Evolutionary conservation across 2,888 invertebrate species (phyloP).

Genomic region (Hoplodrina ambigua): DNA sequence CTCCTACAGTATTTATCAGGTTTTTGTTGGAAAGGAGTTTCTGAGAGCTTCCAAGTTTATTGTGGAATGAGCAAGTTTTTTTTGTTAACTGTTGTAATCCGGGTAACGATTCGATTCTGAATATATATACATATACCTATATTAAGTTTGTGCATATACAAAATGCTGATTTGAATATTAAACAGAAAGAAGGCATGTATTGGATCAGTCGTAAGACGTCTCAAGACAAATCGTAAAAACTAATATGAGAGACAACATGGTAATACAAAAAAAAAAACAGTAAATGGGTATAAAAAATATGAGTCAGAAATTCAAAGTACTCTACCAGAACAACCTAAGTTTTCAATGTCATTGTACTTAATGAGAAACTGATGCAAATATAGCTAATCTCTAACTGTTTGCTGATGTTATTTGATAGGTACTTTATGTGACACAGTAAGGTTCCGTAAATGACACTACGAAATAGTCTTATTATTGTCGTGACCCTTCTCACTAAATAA

Average conservation of each 20-base stretch:
- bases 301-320: background rate
- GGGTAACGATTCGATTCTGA: slow-evolving; percentile 13
- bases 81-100: slow-evolving; percentile 12
- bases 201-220: too few relatives aligned
- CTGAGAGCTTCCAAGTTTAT: slow-evolving; percentile 32
- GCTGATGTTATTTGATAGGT: background rate
- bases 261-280: background rate
- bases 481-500: too few relatives aligned
- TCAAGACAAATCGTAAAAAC: too few relatives aligned
- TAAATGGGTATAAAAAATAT: background rate
- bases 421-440: too few relatives aligned
- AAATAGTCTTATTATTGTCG: too few relatives aligned
- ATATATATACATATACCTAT: slow-evolving; percentile 1
- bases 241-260: too few relatives aligned
- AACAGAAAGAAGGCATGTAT: too few relatives aligned
- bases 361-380: background rate
- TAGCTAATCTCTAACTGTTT: background rate
- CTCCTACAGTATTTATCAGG: slow-evolving; percentile 34
- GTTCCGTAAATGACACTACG: too few relatives aligned
- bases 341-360: too few relatives aligned
- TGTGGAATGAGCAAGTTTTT: slow-evolving; percentile 26
- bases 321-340: background rate
- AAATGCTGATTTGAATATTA: background rate
- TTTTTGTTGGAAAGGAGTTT: slow-evolving; percentile 37
- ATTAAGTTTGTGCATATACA: background rate